Evolutionary conservation across 1,140 invertebrate genomes (phyloP), one percentile per base, ranked within the genome.

Genomic region (Halotydeus destructor): DNA sequence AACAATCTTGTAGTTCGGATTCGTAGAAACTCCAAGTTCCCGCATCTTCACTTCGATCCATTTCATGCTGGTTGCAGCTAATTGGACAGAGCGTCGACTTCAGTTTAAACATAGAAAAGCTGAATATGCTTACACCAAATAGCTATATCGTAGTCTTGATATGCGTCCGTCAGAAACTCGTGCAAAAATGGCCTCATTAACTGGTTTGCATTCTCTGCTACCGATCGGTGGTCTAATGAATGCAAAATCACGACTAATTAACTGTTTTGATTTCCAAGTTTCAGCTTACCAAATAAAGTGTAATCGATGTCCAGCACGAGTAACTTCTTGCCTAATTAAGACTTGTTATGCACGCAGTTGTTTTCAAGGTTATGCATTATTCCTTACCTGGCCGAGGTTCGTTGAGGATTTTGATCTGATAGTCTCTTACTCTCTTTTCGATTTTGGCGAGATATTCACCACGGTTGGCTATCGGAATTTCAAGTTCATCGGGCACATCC

Each of bases 11-110:
- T 94, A 97, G 45, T 75, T 70, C 4, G 73, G 65, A 63, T 93
- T 74, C 22, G 60, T 70, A 0, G 72, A 64, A 0, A 94, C 84
- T 1, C 85, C 85, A 0, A 96, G 62, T 19, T 93, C 59, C 41
- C 78, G 77, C 86, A 97, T 93, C 62, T 97, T 97, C 51, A 89
- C 82, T 53, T 91, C 80, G 36, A 97, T 93, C 85, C 86, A 96
- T 52, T 84, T 89, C 86, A 94, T 94, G 47, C 77, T 79, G 1
- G 89, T 97, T 1, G 89, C 89, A 27, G 89, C 93, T 86, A 79
- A 81, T 48, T 82, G 83, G 0, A 27, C 4, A 28, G 16, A 24
- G 12, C 8, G 9, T 9, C 18, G n/a, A 26, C n/a, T 8, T 14
- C 16, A 27, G 26, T 22, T 28, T 31, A n/a, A 45, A 41, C 18